Conservation (phyloP, 2,797 vertebrate genomes). For the Lutjanus campechanus region DNA sequence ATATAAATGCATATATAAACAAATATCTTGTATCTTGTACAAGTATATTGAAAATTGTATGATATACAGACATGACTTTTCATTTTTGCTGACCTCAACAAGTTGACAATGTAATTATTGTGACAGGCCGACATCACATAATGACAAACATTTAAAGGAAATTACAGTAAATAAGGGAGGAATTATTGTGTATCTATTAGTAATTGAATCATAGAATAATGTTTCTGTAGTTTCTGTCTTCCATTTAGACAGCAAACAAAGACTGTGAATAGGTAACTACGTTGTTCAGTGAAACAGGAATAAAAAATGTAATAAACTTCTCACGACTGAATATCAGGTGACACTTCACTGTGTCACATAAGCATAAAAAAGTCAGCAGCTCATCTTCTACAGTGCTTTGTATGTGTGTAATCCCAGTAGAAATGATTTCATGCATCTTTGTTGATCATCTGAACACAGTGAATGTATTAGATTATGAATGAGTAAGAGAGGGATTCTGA, state of each 20-base stretch:
- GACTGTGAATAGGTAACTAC: background rate
- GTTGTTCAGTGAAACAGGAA: background rate
- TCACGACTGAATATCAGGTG: background rate
- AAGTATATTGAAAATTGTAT: no score
- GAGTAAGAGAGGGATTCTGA: background rate
- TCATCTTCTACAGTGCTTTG: conserved; percentile 2
- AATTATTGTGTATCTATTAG: background rate
- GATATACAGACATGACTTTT: no score
- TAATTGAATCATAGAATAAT: background rate
- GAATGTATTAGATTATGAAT: conserved; percentile 8
- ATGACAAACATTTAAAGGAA: background rate
- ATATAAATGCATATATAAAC: no score
- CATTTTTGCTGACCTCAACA: no score
- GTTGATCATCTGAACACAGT: conserved; percentile 7
- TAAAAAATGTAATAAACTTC: background rate
- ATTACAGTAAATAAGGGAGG: conserved; percentile 1
- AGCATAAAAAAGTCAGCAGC: conserved; percentile 1
- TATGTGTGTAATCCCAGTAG: background rate
- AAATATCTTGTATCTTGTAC: no score
- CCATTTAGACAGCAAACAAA: conserved; percentile 5
- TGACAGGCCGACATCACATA: background rate
- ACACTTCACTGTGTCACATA: background rate
- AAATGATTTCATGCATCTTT: conserved; percentile 31
- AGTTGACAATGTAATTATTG: no score
- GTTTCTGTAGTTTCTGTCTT: background rate